These are phyloP conservation scores for Mechanitis mazaeus DNA, from an alignment of 2,888 invertebrate genomes.

Conservation along the genomic window DNA sequence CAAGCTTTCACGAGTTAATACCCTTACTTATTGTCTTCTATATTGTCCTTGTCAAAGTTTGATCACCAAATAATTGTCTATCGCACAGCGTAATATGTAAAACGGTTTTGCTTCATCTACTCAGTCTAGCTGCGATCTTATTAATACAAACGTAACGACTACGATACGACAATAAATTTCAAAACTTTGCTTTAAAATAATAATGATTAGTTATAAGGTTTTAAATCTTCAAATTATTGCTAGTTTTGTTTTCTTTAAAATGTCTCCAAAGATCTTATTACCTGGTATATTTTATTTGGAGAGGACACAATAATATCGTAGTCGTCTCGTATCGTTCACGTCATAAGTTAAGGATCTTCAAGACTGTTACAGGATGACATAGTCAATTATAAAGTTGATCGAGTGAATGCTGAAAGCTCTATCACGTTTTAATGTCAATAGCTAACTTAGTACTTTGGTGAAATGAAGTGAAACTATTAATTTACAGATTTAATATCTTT, in stretches of 20 bases:
- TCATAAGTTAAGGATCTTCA: conserved; percentile 8
- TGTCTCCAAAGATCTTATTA: too few relatives aligned
- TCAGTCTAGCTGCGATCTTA: not conserved
- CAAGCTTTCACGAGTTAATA: conserved; percentile 1
- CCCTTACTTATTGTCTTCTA: not conserved
- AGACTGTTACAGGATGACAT: conserved; percentile 24
- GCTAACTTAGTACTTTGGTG: conserved; percentile 42
- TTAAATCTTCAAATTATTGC: too few relatives aligned
- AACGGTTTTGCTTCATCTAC: conserved; percentile 4
- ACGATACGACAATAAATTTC: not conserved
- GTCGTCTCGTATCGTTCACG: conserved; percentile 1
- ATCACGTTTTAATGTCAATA: conserved; percentile 41
- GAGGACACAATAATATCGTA: too few relatives aligned
- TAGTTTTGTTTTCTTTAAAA: too few relatives aligned
- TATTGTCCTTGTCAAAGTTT: not conserved
- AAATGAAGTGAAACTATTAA: conserved; percentile 40
- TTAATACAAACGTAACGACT: not conserved
- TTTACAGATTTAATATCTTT: conserved; percentile 7
- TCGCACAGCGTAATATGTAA: not conserved
- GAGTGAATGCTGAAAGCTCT: conserved; percentile 19
- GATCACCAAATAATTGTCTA: not conserved
- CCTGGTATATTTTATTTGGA: too few relatives aligned
- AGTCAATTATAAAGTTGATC: conserved; percentile 26
- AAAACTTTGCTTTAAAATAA: too few relatives aligned
- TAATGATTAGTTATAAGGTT: too few relatives aligned